A percentile compares a stretch with the other conserved stretches of the same genome.
Evolutionary conservation across 2,888 invertebrate genomes (phyloP).

Genomic region (Eupithecia vulgata): DNA sequence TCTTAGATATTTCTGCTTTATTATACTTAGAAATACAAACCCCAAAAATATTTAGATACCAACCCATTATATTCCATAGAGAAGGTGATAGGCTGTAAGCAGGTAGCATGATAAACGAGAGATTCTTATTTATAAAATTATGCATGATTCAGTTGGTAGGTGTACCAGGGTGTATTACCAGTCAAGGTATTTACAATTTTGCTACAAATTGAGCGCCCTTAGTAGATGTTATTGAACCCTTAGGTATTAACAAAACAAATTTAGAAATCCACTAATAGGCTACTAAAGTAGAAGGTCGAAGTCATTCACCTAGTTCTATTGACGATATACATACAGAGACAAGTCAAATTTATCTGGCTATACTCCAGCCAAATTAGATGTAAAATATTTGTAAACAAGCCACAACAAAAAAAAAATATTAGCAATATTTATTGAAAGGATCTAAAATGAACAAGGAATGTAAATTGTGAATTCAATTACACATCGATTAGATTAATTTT

Average conservation of each 20-base stretch:
- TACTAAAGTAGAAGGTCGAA: background rate
- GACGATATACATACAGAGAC: background rate
- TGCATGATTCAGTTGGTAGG: background rate
- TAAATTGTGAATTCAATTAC: no score
- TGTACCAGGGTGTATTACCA: no score
- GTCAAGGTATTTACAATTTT: slow-evolving; percentile 17
- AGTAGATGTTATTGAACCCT: slow-evolving; percentile 41
- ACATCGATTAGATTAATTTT: no score
- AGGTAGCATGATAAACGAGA: slow-evolving; percentile 14
- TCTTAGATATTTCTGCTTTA: background rate
- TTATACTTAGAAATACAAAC: background rate
- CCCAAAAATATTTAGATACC: background rate
- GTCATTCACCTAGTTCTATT: background rate
- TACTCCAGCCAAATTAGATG: no score
- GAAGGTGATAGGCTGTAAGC: background rate
- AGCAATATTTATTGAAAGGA: no score
- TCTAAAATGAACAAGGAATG: no score
- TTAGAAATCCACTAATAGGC: background rate
- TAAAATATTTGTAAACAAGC: no score
- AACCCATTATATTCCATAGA: background rate
- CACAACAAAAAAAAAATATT: no score
- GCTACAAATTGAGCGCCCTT: background rate
- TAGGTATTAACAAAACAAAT: slow-evolving; percentile 32
- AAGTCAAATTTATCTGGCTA: background rate
- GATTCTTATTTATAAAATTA: slow-evolving; percentile 38